Conservation (phyloP, 2,888 invertebrate species). For the Augochlorella aurata region DNA sequence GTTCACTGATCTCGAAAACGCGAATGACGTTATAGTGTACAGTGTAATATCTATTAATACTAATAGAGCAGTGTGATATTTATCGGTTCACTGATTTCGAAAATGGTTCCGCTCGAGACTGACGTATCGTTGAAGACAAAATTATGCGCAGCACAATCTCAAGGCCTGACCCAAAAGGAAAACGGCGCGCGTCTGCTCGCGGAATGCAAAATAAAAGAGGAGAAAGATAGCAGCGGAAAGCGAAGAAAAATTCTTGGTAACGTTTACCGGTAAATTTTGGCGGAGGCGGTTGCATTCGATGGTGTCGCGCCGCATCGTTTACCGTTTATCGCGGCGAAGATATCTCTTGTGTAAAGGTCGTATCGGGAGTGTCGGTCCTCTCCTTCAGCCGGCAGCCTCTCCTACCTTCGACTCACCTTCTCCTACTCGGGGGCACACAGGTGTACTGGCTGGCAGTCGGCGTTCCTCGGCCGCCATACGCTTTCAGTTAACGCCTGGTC, state of each 20-base stretch:
- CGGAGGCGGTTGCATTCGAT: not conserved
- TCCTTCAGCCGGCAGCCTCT: conserved; percentile 53
- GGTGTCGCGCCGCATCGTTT: conserved; percentile 31
- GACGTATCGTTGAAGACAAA: no score
- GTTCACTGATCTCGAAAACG: no score
- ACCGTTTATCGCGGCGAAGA: conserved; percentile 50
- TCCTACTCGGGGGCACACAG: conserved; percentile 64
- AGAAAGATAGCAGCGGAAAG: not conserved
- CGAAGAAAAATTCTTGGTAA: not conserved
- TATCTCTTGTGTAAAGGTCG: conserved; percentile 66
- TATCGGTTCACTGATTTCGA: no score
- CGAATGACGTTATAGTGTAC: not conserved
- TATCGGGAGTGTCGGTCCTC: conserved; percentile 56
- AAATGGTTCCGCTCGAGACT: no score
- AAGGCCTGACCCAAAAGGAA: not conserved
- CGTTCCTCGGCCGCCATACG: conserved; percentile 53
- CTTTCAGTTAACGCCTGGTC: conserved; percentile 71
- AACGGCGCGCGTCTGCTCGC: no score
- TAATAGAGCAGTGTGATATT: not conserved
- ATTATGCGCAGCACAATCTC: no score
- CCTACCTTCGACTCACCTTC: conserved; percentile 55
- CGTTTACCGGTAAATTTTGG: not conserved
- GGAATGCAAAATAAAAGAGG: no score
- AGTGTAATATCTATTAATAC: not conserved
- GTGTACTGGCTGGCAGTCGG: conserved; percentile 68